phyloP scores from a whole-genome alignment of 2,797 vertebrate species.

The Microctenopoma stevenorrisi region DNA sequence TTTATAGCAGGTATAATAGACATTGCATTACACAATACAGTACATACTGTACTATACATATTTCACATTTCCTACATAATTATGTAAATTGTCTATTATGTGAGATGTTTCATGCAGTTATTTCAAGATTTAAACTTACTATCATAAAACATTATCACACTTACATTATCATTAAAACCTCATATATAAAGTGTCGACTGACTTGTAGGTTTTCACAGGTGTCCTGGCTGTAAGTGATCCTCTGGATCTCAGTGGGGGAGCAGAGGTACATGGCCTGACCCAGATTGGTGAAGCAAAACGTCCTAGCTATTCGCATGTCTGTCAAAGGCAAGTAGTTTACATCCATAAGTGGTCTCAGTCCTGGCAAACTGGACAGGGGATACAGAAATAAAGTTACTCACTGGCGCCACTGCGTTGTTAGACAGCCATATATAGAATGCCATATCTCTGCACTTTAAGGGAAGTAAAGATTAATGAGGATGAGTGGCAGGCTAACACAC shows the following conservation, averaged over 20 bases:
- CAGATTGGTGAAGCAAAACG: conserved; percentile 98
- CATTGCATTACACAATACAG: background rate
- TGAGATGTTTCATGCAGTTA: background rate
- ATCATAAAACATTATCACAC: background rate
- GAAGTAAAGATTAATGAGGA: conserved; percentile 55
- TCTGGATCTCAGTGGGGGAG: conserved; percentile 98
- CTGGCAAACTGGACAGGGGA: conserved; percentile 89
- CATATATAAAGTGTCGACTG: conserved; percentile 21
- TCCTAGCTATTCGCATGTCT: conserved; percentile 99
- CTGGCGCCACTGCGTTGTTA: conserved; percentile 30
- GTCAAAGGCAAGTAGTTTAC: conserved; percentile 98
- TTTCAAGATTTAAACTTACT: background rate
- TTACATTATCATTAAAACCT: background rate
- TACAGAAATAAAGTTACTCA: conserved; percentile 23
- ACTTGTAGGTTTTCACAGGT: conserved; percentile 99
- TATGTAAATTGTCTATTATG: background rate
- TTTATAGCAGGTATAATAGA: background rate
- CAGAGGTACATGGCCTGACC: conserved; percentile 97
- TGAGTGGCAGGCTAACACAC: conserved; percentile 19
- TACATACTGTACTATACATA: background rate
- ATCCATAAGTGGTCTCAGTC: conserved; percentile 95
- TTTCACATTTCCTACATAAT: too few relatives aligned
- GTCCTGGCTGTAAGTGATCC: conserved; percentile 98
- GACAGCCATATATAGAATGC: conserved; percentile 52
- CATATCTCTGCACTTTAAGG: conserved; percentile 35